phyloP scores from a whole-genome alignment of 1,140 invertebrate species.

The Brachystomella parvula region DNA sequence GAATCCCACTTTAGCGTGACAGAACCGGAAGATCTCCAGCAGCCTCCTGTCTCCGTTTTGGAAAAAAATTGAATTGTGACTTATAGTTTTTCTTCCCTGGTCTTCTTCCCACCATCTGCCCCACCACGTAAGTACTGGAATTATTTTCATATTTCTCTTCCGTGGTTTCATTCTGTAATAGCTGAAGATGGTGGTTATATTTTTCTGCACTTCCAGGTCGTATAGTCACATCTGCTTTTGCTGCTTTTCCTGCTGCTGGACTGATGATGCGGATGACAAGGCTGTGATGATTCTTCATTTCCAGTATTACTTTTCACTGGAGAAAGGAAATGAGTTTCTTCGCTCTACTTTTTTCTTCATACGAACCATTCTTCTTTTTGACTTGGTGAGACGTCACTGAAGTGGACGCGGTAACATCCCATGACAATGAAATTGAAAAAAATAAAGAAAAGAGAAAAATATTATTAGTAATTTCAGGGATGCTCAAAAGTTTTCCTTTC shows the following conservation, averaged over 20 bases:
- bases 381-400: constrained; percentile 38
- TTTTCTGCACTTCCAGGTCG: too few species aligned
- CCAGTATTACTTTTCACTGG: neutral
- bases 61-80: too few species aligned
- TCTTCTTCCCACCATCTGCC: neutral
- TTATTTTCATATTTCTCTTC: too few species aligned
- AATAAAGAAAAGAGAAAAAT: neutral
- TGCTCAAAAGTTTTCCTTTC: too few species aligned
- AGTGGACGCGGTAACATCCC: too few species aligned
- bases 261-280: neutral
- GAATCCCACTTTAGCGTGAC: neutral
- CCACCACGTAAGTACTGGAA: too few species aligned
- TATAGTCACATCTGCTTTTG: too few species aligned
- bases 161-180: too few species aligned
- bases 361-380: constrained; percentile 39
- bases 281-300: neutral
- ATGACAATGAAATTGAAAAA: neutral
- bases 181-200: too few species aligned
- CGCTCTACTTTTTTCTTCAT: constrained; percentile 15
- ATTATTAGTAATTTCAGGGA: too few species aligned
- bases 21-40: neutral
- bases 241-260: neutral
- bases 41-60: neutral
- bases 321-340: constrained; percentile 5
- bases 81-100: neutral